Base-by-base conservation (phyloP, 2,113 vertebrate genomes). In the Paedocypris sp. region DNA sequence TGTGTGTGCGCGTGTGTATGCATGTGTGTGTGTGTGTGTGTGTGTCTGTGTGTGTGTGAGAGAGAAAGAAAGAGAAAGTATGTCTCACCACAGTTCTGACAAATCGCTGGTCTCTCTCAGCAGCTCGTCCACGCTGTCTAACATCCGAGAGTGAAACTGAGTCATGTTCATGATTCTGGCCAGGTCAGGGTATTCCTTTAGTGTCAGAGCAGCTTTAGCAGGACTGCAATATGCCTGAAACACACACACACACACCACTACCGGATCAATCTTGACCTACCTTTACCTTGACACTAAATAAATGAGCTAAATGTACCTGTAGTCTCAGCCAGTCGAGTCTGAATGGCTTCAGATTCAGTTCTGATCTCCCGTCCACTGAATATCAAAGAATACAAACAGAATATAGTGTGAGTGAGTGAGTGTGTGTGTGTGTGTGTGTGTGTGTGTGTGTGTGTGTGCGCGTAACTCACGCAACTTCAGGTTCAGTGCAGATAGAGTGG, bases 321-420 rank as follows among this genome's bases (percentile, higher is more conserved):
- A 97, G 71, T 41, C 93, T 85, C 47, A 96, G 83, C 93, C 94
- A 98, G 73, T 98, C 94, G 62, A 98, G 42, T 69, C 92, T 87
- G 6, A 95, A 70, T 1, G 85, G 85, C 5, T 70, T 78, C 60
- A 97, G 89, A 31, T 97, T 88, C 67, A 94, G 90, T 57, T 83
- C 80, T 50, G 89, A 86, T 48, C 85, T 85, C 15, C 76, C 82
- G 2, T 92, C 88, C 49, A 82, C 94, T 97, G 73, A 0, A 29
- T 66, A 67, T 62, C 66, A 3, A 6, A 50, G 4, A 51, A 23
- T 28, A 36, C 1, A 11, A 38, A 5, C n/a, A 10, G n/a, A 25
- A 3, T 9, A 6, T 4, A 8, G 3, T n/a, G n/a, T n/a, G n/a
- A n/a, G n/a, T n/a, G n/a, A n/a, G n/a, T n/a, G n/a, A n/a, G n/a